Conservation (phyloP, 2,888 invertebrate species). For the Caenorhabditis sp. region DNA sequence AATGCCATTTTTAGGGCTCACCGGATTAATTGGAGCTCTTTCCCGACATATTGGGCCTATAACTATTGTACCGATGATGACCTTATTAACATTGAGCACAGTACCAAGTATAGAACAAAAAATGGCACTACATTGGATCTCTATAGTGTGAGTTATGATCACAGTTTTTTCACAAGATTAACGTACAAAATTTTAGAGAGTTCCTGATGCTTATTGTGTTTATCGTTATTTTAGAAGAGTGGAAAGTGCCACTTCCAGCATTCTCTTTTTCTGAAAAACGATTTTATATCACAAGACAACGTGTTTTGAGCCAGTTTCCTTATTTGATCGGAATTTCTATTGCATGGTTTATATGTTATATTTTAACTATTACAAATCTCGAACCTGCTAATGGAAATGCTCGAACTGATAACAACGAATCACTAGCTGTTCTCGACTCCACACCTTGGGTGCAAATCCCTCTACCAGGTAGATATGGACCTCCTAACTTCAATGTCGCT, state of each 20-base stretch:
- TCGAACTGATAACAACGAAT: slow-evolving; percentile 55
- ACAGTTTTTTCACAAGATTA: too few species aligned
- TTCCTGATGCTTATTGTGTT: slow-evolving; percentile 19
- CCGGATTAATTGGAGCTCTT: slow-evolving; percentile 61
- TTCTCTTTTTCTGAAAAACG: slow-evolving; percentile 9
- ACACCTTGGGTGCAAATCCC: slow-evolving; percentile 63
- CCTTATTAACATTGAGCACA: slow-evolving; percentile 56
- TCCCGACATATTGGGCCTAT: slow-evolving; percentile 62
- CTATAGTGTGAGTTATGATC: slow-evolving; percentile 50
- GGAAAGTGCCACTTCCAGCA: slow-evolving; percentile 20
- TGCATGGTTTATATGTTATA: slow-evolving; percentile 56
- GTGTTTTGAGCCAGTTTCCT: slow-evolving; percentile 65
- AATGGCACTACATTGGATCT: slow-evolving; percentile 63
- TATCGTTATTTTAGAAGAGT: slow-evolving; percentile 19
- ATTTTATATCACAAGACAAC: slow-evolving; percentile 9
- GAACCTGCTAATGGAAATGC: slow-evolving; percentile 48
- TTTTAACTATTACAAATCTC: slow-evolving; percentile 48
- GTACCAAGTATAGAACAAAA: slow-evolving; percentile 61
- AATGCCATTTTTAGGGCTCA: slow-evolving; percentile 61
- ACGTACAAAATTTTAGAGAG: slow-evolving; percentile 13
- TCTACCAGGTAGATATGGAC: slow-evolving; percentile 60
- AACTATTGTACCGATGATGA: slow-evolving; percentile 66
- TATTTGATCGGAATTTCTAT: slow-evolving; percentile 58
- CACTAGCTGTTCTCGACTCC: slow-evolving; percentile 43
- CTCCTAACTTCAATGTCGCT: slow-evolving; percentile 49